Evolutionary conservation across 2,888 invertebrate species (phyloP), one percentile per base, ranked within the genome.

Genomic region (Platynereis dumerilii): DNA sequence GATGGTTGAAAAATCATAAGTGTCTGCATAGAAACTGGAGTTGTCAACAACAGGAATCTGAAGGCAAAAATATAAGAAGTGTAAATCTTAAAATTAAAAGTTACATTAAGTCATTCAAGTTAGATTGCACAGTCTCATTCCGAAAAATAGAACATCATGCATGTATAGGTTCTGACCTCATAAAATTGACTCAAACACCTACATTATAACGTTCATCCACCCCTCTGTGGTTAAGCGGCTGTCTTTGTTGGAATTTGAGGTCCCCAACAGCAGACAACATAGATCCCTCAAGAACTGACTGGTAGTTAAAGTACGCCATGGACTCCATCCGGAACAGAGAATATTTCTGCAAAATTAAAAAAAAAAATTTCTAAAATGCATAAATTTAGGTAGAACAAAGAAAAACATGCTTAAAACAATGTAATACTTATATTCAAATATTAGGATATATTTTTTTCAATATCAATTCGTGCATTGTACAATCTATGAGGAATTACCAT

Each of bases 161-260:
- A n/a, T n/a, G n/a, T n/a, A n/a, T n/a, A n/a, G n/a, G n/a, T n/a
- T n/a, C n/a, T n/a, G n/a, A n/a, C n/a, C n/a, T n/a, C n/a, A n/a
- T n/a, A n/a, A n/a, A n/a, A n/a, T n/a, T n/a, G n/a, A n/a, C n/a
- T n/a, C n/a, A n/a, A n/a, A n/a, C n/a, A n/a, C n/a, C n/a, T 72
- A 82, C 82, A 76, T 83, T 89, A 76, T 87, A 89, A 76, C 85
- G 84, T 28, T 78, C 84, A 72, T 91, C 88, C 64, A 86, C 80
- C 34, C 86, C 78, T 73, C 74, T 75, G 68, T 81, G 78, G 24
- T 69, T 72, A 1, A 86, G 70, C 10, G 85, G 84, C 58, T 84
- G 78, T 70, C 82, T 85, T 73, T 87, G 87, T 17, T 80, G 76
- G 17, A 87, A 74, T 17, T 73, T 71, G 7, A 87, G 74, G 69